Evolutionary conservation across 2,888 invertebrate species (phyloP), one percentile per base, ranked within the genome.

Genomic region (Trichopoda pennipes): DNA sequence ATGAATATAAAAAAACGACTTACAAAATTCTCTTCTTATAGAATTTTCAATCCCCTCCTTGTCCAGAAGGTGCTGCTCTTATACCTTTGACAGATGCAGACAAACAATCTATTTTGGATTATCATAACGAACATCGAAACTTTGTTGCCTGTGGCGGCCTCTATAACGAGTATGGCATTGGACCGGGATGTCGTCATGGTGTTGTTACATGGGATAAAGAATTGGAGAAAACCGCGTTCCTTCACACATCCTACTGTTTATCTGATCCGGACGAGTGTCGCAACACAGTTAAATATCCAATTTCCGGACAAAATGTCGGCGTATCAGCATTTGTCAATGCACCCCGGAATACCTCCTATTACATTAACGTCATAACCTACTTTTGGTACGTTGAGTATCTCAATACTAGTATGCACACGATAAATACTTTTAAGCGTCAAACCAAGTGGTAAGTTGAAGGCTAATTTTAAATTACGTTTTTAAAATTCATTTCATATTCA

Each of bases 201-300:
- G 87, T 85, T 8, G 85, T 88, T 81, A 49, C 53, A 21, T 88
- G 88, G 88, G 88, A 88, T 58, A 0, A 84, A 1, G 83, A 84
- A 1, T 78, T 88, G 53, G 86, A 87, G 42, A 77, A 81, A 47
- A 10, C 87, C 21, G 87, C 88, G 14, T 85, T 85, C 60, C 86
- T 87, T 49, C 88, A 88, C 47, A 77, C 84, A 10, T 84, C 86
- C 53, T 86, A 86, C 35, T 88, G 88, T 68, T 84, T 83, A 9
- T 86, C 88, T 85, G 86, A 83, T 0, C 88, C 88, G 47, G 87
- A 87, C 56, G 81, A 86, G 58, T 87, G 87, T 68, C 88, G 87
- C 19, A 87, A n/a, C 21, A 87, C 87, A 9, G 49, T 81, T 9
- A 84, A 84, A 1, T 87, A 87, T 17, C 87, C 84, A 6, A 86